phyloP scores from a whole-genome alignment of 2,888 invertebrate species.

The Drosophila demipolita region DNA sequence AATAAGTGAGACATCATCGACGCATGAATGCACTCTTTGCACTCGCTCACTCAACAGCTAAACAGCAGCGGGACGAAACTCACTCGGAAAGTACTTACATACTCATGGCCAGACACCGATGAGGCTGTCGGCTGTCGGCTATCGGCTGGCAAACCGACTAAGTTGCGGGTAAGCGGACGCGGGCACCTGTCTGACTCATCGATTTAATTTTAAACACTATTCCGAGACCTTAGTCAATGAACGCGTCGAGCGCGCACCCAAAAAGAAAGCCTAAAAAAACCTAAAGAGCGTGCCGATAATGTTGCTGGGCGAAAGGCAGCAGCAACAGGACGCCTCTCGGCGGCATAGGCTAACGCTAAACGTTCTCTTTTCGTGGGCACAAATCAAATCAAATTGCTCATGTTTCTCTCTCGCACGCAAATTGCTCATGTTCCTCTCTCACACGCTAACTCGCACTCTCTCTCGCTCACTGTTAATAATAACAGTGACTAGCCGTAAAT shows the following conservation, averaged over 20 bases:
- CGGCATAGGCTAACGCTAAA: background rate
- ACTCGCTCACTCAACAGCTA: background rate
- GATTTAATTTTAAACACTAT: conserved; percentile 61
- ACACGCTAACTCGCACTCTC: background rate
- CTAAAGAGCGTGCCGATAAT: conserved; percentile 30
- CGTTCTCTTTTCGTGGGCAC: conserved; percentile 7
- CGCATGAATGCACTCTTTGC: conserved; percentile 20
- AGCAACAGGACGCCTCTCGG: background rate
- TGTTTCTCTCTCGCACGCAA: background rate
- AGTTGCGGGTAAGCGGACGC: conserved; percentile 26
- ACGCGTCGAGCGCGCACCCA: conserved; percentile 25
- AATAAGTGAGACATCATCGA: conserved; percentile 28
- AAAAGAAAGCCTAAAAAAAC: conserved; percentile 18
- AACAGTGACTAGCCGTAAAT: conserved; percentile 28
- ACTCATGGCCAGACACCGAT: conserved; percentile 13
- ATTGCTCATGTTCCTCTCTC: background rate
- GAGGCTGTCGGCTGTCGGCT: conserved; percentile 9
- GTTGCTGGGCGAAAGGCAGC: conserved; percentile 24
- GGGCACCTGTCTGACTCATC: conserved; percentile 64
- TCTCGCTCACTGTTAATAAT: conserved; percentile 27
- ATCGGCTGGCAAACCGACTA: background rate
- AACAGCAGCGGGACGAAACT: conserved; percentile 15
- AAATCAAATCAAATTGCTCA: conserved; percentile 13
- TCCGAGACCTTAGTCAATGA: conserved; percentile 66
- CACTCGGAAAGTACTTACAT: conserved; percentile 37